Evolutionary conservation across 2,888 invertebrate genomes (phyloP).

Genomic region (Habrosyne pyritoides): DNA sequence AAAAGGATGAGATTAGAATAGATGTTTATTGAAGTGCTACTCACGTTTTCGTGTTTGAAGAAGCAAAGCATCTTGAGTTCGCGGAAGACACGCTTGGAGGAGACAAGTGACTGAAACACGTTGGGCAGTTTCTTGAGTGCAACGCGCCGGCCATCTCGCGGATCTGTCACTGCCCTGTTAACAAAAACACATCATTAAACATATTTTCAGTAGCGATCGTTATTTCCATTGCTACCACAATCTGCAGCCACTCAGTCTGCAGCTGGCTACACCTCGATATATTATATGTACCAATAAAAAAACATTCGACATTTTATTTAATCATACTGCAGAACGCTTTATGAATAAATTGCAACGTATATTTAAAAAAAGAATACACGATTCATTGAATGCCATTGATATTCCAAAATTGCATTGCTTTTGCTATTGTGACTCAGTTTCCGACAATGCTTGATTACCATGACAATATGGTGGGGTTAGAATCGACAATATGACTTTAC

Average conservation of each 20-base stretch:
- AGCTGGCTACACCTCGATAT: background rate
- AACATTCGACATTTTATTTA: background rate
- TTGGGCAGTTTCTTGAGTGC: conserved; percentile 99
- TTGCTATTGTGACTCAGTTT: conserved; percentile 26
- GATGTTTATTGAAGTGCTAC: conserved; percentile 58
- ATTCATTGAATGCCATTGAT: conserved; percentile 15
- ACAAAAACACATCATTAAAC: conserved; percentile 37
- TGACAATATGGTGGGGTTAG: conserved; percentile 38
- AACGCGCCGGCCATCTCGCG: conserved; percentile 98
- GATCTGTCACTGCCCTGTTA: conserved; percentile 99
- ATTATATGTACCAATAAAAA: background rate
- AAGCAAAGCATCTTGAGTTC: conserved; percentile 99
- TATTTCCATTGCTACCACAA: background rate
- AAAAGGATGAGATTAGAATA: background rate
- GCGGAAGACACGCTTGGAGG: conserved; percentile 98
- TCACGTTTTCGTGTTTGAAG: conserved; percentile 99
- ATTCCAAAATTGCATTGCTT: conserved; percentile 26
- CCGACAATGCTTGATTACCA: conserved; percentile 44
- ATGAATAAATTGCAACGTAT: background rate
- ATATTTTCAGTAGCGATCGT: background rate
- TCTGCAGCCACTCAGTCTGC: background rate
- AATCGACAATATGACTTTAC: conserved; percentile 32
- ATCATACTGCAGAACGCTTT: background rate
- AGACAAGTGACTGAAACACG: conserved; percentile 99
- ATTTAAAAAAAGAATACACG: background rate